phyloP scores from a whole-genome alignment of 2,113 vertebrate genomes.

The Clarias batrachus region DNA sequence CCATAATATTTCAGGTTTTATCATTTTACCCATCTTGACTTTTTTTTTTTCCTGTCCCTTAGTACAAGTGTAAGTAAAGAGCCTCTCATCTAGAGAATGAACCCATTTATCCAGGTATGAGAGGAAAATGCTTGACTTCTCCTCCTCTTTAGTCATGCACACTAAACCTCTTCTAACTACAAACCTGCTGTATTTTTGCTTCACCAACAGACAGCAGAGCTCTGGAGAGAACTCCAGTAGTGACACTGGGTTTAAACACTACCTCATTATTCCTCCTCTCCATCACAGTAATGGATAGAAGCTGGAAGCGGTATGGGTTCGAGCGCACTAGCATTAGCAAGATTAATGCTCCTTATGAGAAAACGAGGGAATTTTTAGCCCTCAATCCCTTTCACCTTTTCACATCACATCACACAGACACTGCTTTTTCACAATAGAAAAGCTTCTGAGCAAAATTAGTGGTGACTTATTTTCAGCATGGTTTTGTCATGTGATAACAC shows the following conservation, averaged over 20 bases:
- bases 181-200: slow-evolving; percentile 13
- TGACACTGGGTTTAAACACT: slow-evolving; percentile 26
- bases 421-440: neutral
- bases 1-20: neutral
- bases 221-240: slow-evolving; percentile 5
- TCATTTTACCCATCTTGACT: neutral
- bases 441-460: neutral
- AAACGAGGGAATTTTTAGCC: slow-evolving; percentile 33
- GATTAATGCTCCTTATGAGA: slow-evolving; percentile 29
- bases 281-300: slow-evolving; percentile 31
- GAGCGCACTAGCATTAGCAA: slow-evolving; percentile 9
- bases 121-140: slow-evolving; percentile 23
- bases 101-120: slow-evolving; percentile 10
- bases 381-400: neutral
- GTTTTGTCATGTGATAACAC: slow-evolving; percentile 11
- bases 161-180: neutral
- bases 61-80: neutral
- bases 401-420: neutral
- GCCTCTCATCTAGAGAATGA: slow-evolving; percentile 11
- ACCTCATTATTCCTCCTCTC: slow-evolving; percentile 31
- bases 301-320: neutral
- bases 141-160: neutral
- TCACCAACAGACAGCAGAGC: neutral
- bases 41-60: neutral
- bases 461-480: neutral